Base-by-base conservation (phyloP, 2,888 invertebrate genomes). In the Drosophila longiperda region DNA sequence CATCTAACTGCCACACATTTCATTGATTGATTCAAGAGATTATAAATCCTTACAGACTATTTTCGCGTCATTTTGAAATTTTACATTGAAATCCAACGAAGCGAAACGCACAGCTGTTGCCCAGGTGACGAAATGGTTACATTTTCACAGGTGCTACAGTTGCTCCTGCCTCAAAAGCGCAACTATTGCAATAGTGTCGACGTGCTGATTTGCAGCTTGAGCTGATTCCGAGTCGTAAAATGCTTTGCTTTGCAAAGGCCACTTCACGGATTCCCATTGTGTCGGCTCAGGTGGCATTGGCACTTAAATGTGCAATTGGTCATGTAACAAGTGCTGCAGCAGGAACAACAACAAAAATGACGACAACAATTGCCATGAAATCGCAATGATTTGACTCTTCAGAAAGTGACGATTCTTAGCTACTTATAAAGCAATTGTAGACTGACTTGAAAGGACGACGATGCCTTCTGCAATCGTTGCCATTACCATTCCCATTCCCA, bases 241-340 rank as follows among this genome's bases (percentile, higher is more conserved):
- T 60, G 66, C 42, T 54, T 48, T 45, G 38, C 48, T 17, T 57
- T 36, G 45, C 38, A 70, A 54, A 57, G 63, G 54, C 40, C 33
- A 38, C 61, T 58, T 53, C 57, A 54, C 52, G 38, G 55, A 73
- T 70, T 79, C 70, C 65, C 50, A 69, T 81, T 66, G 83, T 61
- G 50, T 48, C 57, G 57, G 71, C 62, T 32, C 66, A 69, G 71
- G 57, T 71, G 67, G 81, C 53, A 54, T 38, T 68, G 80, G 52
- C 82, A 82, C 87, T 87, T 87, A 69, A 71, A 60, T 74, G 57
- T 78, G 85, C 90, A 89, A 89, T 87, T 90, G 90, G 88, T 75
- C 90, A 69, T 89, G 87, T 79, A 73, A 66, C 76, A 71, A 80
- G 73, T 61, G 53, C 63, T 61, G 63, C 73, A 77, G 20, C 61